These are phyloP conservation scores for Lasioglossum zephyrum DNA, from an alignment of 2,888 invertebrate species.

Conservation along the genomic window DNA sequence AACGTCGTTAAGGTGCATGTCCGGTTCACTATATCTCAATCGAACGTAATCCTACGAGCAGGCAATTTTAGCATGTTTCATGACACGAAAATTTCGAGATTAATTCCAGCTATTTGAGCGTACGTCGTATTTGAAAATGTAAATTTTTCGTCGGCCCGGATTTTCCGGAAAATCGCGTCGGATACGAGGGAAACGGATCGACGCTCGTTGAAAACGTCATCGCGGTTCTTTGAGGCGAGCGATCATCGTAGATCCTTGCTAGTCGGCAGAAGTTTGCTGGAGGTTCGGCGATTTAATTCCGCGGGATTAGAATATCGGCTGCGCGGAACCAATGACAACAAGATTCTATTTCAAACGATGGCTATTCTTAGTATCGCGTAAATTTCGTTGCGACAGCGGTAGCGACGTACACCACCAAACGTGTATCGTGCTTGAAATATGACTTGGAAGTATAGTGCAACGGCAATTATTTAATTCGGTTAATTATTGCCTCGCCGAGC, in stretches of 20 bases:
- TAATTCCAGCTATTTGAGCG: neutral
- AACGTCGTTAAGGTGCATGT: neutral
- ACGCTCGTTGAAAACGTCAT: conserved; percentile 8
- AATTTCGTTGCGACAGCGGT: conserved; percentile 74
- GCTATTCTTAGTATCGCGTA: conserved; percentile 73
- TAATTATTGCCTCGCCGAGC: conserved; percentile 65
- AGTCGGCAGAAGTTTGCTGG: neutral
- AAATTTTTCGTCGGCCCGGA: conserved; percentile 42
- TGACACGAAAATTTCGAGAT: neutral
- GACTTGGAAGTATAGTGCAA: conserved; percentile 67
- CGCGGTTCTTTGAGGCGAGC: conserved; percentile 11
- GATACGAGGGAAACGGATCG: neutral
- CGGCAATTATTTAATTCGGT: conserved; percentile 70
- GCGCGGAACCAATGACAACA: conserved; percentile 70
- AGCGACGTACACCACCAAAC: conserved; percentile 68
- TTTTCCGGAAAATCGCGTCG: neutral
- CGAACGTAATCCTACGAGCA: neutral
- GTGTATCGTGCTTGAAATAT: conserved; percentile 73
- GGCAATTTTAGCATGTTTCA: neutral
- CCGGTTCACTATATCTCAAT: neutral
- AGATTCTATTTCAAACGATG: conserved; percentile 69
- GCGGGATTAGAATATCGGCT: conserved; percentile 63
- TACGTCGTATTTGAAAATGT: conserved; percentile 4
- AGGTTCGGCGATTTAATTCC: conserved; percentile 37
- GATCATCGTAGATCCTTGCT: neutral